Percentiles rank a stretch among this genome's conserved stretches.
Conservation (phyloP, 2,888 invertebrate genomes). For the Ferdinandea cuprea region DNA sequence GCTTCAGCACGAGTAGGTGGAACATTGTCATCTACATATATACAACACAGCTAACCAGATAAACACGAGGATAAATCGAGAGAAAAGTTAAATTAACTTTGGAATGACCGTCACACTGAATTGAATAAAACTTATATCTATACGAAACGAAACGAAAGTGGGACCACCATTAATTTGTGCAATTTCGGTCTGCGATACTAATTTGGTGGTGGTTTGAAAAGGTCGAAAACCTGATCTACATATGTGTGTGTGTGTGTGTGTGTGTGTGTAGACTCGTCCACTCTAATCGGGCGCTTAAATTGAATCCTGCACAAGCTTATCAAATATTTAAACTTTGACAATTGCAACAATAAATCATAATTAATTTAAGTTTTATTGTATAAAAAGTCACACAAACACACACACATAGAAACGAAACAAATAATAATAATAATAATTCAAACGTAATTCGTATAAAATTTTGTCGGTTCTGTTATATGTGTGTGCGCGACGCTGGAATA, state of each 20-base stretch:
- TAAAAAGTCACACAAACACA: background rate
- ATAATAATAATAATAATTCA: too few relatives aligned
- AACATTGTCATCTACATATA: conserved; percentile 3
- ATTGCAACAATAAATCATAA: conserved; percentile 73
- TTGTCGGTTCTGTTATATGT: too few relatives aligned
- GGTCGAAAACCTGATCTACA: conserved; percentile 70
- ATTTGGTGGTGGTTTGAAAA: conserved; percentile 54
- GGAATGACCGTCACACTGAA: conserved; percentile 72
- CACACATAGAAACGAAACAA: conserved; percentile 43
- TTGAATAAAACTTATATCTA: conserved; percentile 46
- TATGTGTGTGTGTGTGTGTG: too few relatives aligned
- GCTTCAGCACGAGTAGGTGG: conserved; percentile 39
- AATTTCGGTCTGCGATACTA: conserved; percentile 58
- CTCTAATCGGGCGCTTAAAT: conserved; percentile 44
- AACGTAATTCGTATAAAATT: conserved; percentile 29
- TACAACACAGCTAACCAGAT: background rate
- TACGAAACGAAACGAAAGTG: conserved; percentile 20
- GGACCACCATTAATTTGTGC: conserved; percentile 24
- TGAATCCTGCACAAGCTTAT: conserved; percentile 63
- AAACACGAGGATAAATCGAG: conserved; percentile 60
- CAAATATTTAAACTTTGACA: conserved; percentile 71
- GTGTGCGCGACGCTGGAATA: background rate
- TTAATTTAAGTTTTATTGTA: conserved; percentile 63
- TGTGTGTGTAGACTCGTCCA: conserved; percentile 27
- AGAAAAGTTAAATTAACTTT: conserved; percentile 71